phyloP scores from a whole-genome alignment of 2,888 invertebrate genomes.

The Eupithecia tripunctaria region DNA sequence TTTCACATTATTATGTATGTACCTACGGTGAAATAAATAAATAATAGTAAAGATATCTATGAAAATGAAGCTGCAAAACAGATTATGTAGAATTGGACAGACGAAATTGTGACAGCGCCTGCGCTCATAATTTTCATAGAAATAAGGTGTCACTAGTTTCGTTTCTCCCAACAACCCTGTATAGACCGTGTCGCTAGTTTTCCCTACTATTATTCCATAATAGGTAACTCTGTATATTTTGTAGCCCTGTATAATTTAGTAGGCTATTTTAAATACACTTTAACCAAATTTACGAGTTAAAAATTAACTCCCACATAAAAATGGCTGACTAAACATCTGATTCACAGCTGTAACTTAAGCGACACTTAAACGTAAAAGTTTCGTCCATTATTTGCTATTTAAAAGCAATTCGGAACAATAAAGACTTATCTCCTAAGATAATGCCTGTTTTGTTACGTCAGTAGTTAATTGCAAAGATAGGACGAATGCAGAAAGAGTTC shows the following conservation, averaged over 20 bases:
- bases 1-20: no score
- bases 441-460: slow-evolving; percentile 30
- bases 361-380: slow-evolving; percentile 37
- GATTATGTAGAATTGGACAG: no score
- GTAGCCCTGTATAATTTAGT: no score
- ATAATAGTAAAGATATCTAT: no score
- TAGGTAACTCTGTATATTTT: not conserved
- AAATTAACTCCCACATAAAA: not conserved
- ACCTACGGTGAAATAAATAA: no score
- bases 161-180: not conserved
- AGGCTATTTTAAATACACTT: not conserved
- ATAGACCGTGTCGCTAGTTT: not conserved
- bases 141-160: not conserved
- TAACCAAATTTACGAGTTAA: not conserved
- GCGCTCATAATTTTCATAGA: no score
- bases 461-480: slow-evolving; percentile 7
- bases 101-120: no score
- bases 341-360: slow-evolving; percentile 27
- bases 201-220: not conserved
- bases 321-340: slow-evolving; percentile 22
- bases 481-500: not conserved
- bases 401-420: slow-evolving; percentile 40
- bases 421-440: slow-evolving; percentile 34
- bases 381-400: slow-evolving; percentile 43
- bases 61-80: no score